phyloP scores from a whole-genome alignment of 2,113 vertebrate genomes.

The Psammodynastes pulverulentus region DNA sequence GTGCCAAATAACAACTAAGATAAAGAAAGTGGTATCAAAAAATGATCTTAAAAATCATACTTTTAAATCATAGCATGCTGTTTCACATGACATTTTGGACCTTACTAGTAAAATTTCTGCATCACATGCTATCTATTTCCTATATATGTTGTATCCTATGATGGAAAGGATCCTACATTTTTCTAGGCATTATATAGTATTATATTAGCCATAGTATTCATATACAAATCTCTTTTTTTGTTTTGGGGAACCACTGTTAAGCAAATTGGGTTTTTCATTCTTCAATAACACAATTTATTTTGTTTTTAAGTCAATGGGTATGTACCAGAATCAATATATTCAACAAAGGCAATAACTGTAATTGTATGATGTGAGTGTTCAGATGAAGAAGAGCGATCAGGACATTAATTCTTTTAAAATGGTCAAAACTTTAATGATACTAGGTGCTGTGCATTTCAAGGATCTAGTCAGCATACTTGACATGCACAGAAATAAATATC shows the following conservation, averaged over 20 bases:
- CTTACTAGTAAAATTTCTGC: not conserved
- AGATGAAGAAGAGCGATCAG: not conserved
- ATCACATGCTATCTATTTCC: not conserved
- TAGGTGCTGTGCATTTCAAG: not conserved
- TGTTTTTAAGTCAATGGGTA: not conserved
- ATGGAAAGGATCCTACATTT: not conserved
- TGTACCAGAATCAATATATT: not conserved
- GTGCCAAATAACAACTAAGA: not conserved
- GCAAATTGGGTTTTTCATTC: not conserved
- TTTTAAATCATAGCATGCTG: not conserved
- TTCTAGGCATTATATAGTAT: not conserved
- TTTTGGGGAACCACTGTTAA: not conserved
- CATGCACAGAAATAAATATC: not conserved
- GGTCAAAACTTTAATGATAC: not conserved
- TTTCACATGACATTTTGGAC: not conserved
- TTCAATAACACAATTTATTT: not conserved
- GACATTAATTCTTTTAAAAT: not conserved
- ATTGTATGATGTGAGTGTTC: not conserved
- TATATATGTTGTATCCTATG: not conserved
- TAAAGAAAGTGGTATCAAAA: not conserved
- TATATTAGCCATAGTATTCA: not conserved
- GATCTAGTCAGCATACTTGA: not conserved
- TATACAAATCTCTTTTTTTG: not conserved
- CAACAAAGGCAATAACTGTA: not conserved
- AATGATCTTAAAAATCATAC: not conserved